phyloP scores from a whole-genome alignment of 2,113 vertebrate genomes.

The Ciconia boyciana region DNA sequence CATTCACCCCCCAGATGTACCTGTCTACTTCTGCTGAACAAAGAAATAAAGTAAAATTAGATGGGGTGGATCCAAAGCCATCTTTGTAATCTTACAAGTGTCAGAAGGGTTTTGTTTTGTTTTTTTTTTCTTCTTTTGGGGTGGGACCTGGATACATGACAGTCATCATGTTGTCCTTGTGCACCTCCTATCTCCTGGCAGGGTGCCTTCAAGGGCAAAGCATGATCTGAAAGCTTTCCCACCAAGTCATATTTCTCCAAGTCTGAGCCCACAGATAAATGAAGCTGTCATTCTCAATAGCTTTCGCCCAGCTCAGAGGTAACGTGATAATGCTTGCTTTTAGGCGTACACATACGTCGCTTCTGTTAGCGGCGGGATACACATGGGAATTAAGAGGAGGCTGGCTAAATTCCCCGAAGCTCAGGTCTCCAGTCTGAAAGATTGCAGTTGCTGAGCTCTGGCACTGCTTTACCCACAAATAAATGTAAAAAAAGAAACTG shows the following conservation, averaged over 20 bases:
- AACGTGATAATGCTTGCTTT: background rate
- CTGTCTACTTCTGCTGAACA: background rate
- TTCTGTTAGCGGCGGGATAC: background rate
- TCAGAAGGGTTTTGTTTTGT: too few relatives aligned
- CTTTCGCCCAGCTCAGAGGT: background rate
- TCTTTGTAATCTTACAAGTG: background rate
- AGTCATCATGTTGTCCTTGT: rapidly evolving
- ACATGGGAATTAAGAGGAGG: background rate
- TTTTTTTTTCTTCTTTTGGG: too few relatives aligned
- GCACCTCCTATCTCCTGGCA: background rate
- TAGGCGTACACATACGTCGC: rapidly evolving
- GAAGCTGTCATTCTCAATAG: background rate
- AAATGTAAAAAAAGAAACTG: background rate
- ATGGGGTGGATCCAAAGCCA: background rate
- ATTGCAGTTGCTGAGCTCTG: background rate
- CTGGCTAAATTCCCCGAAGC: background rate
- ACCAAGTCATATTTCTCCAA: background rate
- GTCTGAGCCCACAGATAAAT: background rate
- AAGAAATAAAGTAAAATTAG: background rate
- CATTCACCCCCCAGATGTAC: background rate
- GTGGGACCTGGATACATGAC: rapidly evolving
- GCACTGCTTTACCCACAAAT: background rate
- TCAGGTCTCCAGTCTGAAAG: background rate
- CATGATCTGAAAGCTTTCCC: background rate
- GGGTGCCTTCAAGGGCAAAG: background rate